Percentiles rank a stretch among this genome's conserved stretches.
phyloP scores from a whole-genome alignment of 1,140 invertebrate species.

The Bombyx mandarina region DNA sequence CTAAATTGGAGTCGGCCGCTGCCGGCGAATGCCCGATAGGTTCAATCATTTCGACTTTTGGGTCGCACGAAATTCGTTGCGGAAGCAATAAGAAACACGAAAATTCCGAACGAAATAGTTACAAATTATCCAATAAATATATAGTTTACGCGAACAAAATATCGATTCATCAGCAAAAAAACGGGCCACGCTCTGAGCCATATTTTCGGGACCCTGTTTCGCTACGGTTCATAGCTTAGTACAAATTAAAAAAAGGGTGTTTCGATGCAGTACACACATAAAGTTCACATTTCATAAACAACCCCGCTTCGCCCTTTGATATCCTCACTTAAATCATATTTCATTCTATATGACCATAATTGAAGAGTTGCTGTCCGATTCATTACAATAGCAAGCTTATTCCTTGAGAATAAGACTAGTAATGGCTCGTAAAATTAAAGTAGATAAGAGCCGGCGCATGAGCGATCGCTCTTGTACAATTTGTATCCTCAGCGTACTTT shows the following conservation, averaged over 20 bases:
- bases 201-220: slow-evolving; percentile 41
- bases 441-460: slow-evolving; percentile 53
- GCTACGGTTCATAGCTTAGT: slow-evolving; percentile 55
- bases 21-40: slow-evolving; percentile 64
- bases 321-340: slow-evolving; percentile 68
- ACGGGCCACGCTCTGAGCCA: slow-evolving; percentile 17
- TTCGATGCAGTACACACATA: slow-evolving; percentile 50
- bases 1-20: slow-evolving; percentile 67
- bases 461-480: slow-evolving; percentile 67
- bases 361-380: slow-evolving; percentile 39
- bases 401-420: slow-evolving; percentile 36
- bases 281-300: slow-evolving; percentile 63
- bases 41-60: slow-evolving; percentile 67
- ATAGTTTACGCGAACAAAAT: slow-evolving; percentile 31
- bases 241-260: slow-evolving; percentile 67
- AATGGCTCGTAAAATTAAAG: slow-evolving; percentile 28
- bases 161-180: slow-evolving; percentile 35
- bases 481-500: slow-evolving; percentile 67
- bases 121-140: slow-evolving; percentile 53
- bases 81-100: slow-evolving; percentile 70
- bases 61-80: slow-evolving; percentile 69
- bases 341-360: slow-evolving; percentile 68
- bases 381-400: slow-evolving; percentile 51
- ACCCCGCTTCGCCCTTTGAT: slow-evolving; percentile 60
- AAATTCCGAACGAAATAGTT: slow-evolving; percentile 46